These are phyloP conservation scores for Dendrolimus punctatus DNA, from an alignment of 1,140 invertebrate species.

Conservation along the genomic window DNA sequence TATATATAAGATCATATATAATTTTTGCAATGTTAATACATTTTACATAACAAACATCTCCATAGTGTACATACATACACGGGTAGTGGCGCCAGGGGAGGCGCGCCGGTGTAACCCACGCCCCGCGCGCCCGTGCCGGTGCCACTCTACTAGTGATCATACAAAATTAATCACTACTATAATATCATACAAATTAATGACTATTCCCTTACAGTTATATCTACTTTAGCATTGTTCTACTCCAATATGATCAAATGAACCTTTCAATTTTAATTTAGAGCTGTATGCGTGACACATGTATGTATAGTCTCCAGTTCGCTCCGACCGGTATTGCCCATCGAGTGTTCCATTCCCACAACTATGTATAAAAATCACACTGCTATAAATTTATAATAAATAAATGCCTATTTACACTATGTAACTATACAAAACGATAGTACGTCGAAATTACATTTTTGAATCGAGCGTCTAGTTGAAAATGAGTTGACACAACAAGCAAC, in stretches of 20 bases:
- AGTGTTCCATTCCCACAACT: slow-evolving; percentile 57
- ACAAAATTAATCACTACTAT: slow-evolving; percentile 68
- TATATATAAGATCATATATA: slow-evolving; percentile 71
- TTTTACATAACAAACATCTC: slow-evolving; percentile 70
- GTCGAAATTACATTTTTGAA: slow-evolving; percentile 62
- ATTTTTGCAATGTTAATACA: slow-evolving; percentile 71
- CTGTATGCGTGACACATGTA: slow-evolving; percentile 41
- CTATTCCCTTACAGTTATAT: slow-evolving; percentile 70
- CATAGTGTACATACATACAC: slow-evolving; percentile 68
- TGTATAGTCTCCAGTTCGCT: slow-evolving; percentile 46
- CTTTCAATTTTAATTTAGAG: slow-evolving; percentile 39
- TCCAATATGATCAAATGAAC: slow-evolving; percentile 59
- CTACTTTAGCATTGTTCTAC: slow-evolving; percentile 68
- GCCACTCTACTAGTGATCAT: slow-evolving; percentile 60
- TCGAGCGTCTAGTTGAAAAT: slow-evolving; percentile 60
- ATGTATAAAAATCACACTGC: slow-evolving; percentile 68
- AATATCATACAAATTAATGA: slow-evolving; percentile 72
- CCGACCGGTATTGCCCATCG: slow-evolving; percentile 36
- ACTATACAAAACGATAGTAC: slow-evolving; percentile 71
- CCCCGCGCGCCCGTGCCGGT: slow-evolving; percentile 26
- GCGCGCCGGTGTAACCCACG: slow-evolving; percentile 35
- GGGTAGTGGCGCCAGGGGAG: slow-evolving; percentile 35
- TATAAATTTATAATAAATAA: slow-evolving; percentile 72
- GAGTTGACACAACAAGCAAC: slow-evolving; percentile 56
- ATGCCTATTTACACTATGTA: slow-evolving; percentile 72